Base-by-base conservation (phyloP, 2,113 vertebrate genomes). In the Cygnus buccinator region DNA sequence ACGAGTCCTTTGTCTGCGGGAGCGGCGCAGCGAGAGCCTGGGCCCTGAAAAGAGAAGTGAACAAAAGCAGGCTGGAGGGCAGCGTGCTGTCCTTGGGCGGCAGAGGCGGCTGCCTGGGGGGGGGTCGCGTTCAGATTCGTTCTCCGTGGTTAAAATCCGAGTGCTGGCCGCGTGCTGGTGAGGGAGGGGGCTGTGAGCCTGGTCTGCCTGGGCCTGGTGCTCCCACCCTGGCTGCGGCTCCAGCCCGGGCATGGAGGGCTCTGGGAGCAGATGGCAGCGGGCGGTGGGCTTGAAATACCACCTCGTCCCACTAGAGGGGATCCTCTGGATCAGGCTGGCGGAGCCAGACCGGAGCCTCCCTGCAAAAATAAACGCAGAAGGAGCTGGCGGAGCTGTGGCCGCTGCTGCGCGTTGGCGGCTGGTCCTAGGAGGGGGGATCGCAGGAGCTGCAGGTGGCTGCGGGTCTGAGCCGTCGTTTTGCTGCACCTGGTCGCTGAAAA, bases 301-400 rank as follows among this genome's bases (percentile, higher is more conserved):
- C 10, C 74, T 96, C 48, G 72, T 78, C 92, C 97, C 97, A 68
- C 97, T 97, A 97, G 97, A 97, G 95, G 97, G 97, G 77, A 87
- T 87, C 76, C 72, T 94, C 89, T 9, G 73, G 87, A 94, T 74
- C 87, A 52, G 71, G 35, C 85, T 85, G 77, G 59, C 14, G 22
- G 48, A 50, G 48, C 48, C 48, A 50, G 48, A 50, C 21, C 22
- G 48, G 48, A 50, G 48, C 48, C 48, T 50, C 48, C 48, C 48
- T 23, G 48, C 22, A 50, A 22, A 23, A 23, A 50, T 23, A 50
- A 25, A 23, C 6, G 48, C 48, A 13, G 48, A 50, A 50, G 21
- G 48, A 50, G 48, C 22, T 23, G 46, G 46, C 5, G 46, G 46
- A 48, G 46, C 20, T 2, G 46, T 31, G 17, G 79, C 66, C 28